Evolutionary conservation across 2,113 vertebrate species (phyloP).

Genomic region (Petromus typicus): DNA sequence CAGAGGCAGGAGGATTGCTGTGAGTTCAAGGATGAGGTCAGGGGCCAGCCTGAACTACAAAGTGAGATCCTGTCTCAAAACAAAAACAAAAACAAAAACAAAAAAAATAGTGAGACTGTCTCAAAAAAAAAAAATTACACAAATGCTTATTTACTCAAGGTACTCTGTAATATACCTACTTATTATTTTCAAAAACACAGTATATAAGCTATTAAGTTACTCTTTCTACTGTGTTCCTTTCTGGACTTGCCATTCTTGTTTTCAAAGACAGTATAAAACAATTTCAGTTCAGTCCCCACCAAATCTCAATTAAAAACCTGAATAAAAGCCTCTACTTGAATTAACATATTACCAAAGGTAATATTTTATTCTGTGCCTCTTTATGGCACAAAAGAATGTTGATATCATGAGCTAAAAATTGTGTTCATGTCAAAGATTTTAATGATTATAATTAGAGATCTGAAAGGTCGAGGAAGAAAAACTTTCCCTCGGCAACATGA

Average conservation of each 20-base stretch:
- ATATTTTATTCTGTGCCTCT: background rate
- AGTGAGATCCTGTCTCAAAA: too few relatives aligned
- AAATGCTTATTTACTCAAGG: conserved; percentile 31
- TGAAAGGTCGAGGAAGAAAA: background rate
- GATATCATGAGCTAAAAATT: background rate
- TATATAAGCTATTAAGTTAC: background rate
- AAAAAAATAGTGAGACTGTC: too few relatives aligned
- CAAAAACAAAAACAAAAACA: too few relatives aligned
- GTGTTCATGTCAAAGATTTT: background rate
- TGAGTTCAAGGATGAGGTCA: too few relatives aligned
- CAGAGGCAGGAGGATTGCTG: too few relatives aligned
- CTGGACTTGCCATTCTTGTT: background rate
- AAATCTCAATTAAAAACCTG: background rate
- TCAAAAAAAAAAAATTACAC: too few relatives aligned
- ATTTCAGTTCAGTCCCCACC: background rate
- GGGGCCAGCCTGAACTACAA: too few relatives aligned
- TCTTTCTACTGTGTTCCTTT: background rate
- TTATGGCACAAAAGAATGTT: background rate
- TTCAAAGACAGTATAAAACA: background rate
- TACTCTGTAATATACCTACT: background rate
- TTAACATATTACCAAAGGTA: background rate
- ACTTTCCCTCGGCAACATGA: background rate
- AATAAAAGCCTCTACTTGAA: background rate
- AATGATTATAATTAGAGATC: background rate
- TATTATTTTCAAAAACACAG: background rate